Evolutionary conservation across 2,113 vertebrate species (phyloP).

Genomic region (Albula glossodonta): DNA sequence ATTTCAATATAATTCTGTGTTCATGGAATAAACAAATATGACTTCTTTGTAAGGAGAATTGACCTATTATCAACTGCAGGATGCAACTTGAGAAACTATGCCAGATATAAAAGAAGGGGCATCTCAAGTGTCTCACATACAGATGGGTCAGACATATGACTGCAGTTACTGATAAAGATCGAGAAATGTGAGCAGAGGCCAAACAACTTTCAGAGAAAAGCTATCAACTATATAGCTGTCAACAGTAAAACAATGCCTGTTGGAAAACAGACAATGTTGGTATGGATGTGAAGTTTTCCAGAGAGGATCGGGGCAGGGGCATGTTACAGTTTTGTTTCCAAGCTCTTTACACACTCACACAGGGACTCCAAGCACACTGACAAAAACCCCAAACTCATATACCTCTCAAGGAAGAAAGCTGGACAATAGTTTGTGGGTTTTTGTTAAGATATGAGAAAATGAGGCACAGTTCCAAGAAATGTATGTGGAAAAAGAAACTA

Average conservation of each 20-base stretch:
- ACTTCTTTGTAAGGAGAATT: background rate
- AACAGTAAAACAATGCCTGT: constrained; percentile 13
- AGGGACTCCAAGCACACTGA: no score
- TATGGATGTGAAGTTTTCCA: no score
- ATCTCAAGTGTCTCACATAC: background rate
- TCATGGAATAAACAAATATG: background rate
- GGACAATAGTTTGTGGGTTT: no score
- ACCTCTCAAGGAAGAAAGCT: no score
- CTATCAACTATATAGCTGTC: constrained; percentile 8
- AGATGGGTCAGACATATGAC: background rate
- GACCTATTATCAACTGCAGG: background rate
- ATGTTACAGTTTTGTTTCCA: no score
- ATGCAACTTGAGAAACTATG: background rate
- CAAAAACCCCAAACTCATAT: no score
- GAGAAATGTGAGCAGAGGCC: background rate
- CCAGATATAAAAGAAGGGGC: background rate
- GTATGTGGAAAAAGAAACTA: no score
- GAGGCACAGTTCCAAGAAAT: no score
- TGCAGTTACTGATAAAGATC: background rate
- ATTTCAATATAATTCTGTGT: background rate
- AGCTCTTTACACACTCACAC: no score
- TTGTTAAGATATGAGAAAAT: no score
- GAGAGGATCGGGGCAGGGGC: no score
- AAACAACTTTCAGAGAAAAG: background rate
- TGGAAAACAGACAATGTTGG: no score